Evolutionary conservation across 2,888 invertebrate genomes (phyloP).

Genomic region (Ditylenchus weischeri): DNA sequence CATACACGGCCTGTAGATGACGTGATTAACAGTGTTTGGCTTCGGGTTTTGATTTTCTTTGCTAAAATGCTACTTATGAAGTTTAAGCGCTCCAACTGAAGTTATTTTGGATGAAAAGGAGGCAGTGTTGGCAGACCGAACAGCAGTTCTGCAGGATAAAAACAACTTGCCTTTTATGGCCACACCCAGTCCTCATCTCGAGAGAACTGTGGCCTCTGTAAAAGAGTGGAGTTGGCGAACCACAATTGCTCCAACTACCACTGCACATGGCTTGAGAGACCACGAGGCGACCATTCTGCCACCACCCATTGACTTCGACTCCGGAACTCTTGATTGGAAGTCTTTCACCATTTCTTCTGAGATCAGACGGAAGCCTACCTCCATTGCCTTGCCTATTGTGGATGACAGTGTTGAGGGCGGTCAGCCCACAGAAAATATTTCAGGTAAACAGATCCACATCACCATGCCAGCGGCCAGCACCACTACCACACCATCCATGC

Average conservation of each 20-base stretch:
- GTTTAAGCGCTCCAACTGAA: no score
- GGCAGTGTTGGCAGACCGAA: no score
- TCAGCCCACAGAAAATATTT: no score
- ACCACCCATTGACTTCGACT: not conserved
- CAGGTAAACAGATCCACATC: slow-evolving; percentile 1
- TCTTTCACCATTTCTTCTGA: not conserved
- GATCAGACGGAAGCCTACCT: not conserved
- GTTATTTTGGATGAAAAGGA: no score
- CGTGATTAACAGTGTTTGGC: no score
- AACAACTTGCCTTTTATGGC: not conserved
- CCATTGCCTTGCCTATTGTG: not conserved
- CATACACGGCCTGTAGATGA: no score
- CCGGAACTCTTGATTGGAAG: not conserved
- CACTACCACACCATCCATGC: not conserved
- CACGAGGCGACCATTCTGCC: not conserved
- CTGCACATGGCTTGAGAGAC: not conserved
- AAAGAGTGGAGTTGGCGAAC: not conserved
- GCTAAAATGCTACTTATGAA: no score
- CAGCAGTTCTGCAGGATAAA: not conserved
- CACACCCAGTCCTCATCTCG: not conserved
- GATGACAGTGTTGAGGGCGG: not conserved
- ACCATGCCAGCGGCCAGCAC: not conserved
- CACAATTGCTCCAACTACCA: not conserved
- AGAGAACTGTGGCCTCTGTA: not conserved
- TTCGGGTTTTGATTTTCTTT: no score